Base-by-base conservation (phyloP, 1,140 invertebrate genomes). In the Plutomurus gul region DNA sequence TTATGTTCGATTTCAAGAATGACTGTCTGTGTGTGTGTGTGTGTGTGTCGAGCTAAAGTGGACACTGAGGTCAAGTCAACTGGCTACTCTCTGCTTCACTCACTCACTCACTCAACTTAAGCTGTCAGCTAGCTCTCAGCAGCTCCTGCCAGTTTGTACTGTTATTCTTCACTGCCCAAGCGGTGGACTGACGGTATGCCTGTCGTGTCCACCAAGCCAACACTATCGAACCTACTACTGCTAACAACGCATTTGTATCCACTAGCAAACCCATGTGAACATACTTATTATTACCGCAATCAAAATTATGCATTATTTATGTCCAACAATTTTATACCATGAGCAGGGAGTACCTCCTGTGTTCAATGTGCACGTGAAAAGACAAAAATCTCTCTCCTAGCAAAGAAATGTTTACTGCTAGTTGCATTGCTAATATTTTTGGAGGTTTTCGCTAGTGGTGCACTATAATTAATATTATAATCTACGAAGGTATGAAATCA, bases 61-160 rank as follows among this genome's bases (percentile, higher is more conserved):
- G 77, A 79, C 77, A 79, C 77, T 79, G 77, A 79, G 77, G 77
- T 79, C 77, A 75, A 33, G 18, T 43, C 36, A 39, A 72, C 16
- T 65, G 30, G 13, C 56, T 65, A n/a, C 27, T 65, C 27, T 65
- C 22, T 33, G 56, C 16, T 30, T 65, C 6, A 27, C 56, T 65
- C 27, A n/a, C 30, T 27, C 47, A 22, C 20, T 51, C 13, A 51
- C 18, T 7, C 27, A 30, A 33, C 56, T 65, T 30, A 65, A 65
- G 56, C 56, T 30, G 56, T 65, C 56, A 65, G 56, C 56, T 30
- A 65, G 27, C 56, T 65, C 36, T 65, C 56, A 65, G 27, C 56
- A 65, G 36, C 56, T 30, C 27, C 36, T 72, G 37, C 60, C 70
- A 78, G 76, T 40, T 70, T 77, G 76, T 78, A n/a, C 76, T 78